A percentile compares a stretch with the other conserved stretches of the same genome.
Conservation (phyloP, 2,797 vertebrate species). For the Mus caroli region DNA sequence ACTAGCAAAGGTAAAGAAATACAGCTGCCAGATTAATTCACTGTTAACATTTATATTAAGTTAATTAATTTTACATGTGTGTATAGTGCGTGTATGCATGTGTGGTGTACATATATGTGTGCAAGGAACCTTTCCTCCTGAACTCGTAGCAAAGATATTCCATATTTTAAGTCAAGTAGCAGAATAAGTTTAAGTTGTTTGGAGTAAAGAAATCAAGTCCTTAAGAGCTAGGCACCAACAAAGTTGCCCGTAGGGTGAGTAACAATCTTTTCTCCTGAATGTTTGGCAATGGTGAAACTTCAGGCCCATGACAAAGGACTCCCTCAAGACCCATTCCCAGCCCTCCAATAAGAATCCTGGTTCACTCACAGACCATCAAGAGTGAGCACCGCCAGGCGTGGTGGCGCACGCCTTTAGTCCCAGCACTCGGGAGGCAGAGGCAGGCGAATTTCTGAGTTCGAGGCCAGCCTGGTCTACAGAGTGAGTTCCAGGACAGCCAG, state of each 20-base stretch:
- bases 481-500: no score
- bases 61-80: neutral
- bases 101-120: neutral
- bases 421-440: no score
- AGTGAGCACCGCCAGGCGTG: no score
- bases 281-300: neutral
- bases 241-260: slow-evolving; percentile 36
- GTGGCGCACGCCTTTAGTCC: no score
- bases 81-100: neutral
- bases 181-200: slow-evolving; percentile 28
- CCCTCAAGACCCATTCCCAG: neutral
- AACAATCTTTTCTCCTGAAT: neutral
- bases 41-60: neutral
- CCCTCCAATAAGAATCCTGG: slow-evolving; percentile 9
- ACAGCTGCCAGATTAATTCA: neutral
- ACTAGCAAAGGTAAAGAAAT: neutral
- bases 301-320: neutral
- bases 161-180: neutral
- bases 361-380: neutral
- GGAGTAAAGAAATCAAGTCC: neutral
- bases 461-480: no score
- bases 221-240: slow-evolving; percentile 7
- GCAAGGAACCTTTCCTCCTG: neutral
- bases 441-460: no score
- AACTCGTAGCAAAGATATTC: neutral